These are phyloP conservation scores for Atopsyche davidsoni DNA, from an alignment of 1,140 invertebrate genomes.

Conservation along the genomic window DNA sequence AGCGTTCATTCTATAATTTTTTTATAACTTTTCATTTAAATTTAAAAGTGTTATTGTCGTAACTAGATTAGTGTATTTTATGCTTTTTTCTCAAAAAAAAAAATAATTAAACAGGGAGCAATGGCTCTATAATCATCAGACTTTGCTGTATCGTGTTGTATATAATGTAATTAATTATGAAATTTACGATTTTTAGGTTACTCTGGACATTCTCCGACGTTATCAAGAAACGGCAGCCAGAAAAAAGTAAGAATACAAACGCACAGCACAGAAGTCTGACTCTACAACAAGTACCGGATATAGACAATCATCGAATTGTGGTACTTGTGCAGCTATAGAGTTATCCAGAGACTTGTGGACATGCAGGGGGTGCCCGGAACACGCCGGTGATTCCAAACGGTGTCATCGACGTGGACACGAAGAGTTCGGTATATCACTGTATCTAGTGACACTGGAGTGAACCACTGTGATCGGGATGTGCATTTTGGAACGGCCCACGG, in stretches of 20 bases:
- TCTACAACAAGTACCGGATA: neutral
- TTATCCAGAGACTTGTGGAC: neutral
- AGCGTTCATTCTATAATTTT: too few species aligned
- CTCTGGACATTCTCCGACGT: slow-evolving; percentile 69
- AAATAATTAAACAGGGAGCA: too few species aligned
- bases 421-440: neutral
- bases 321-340: neutral
- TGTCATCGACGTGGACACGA: neutral
- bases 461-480: too few species aligned
- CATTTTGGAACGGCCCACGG: too few species aligned
- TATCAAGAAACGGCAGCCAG: slow-evolving; percentile 73
- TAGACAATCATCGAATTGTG: neutral
- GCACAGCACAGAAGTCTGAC: slow-evolving; percentile 76
- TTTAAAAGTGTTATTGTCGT: too few species aligned
- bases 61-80: too few species aligned
- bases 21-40: too few species aligned
- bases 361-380: neutral
- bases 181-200: slow-evolving; percentile 59
- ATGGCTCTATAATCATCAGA: too few species aligned
- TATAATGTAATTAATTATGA: too few species aligned
- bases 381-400: neutral
- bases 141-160: neutral
- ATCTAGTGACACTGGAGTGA: too few species aligned
- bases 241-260: slow-evolving; percentile 86
- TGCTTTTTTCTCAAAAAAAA: too few species aligned